Evolutionary conservation across 2,113 vertebrate genomes (phyloP), one percentile per base, ranked within the genome.

Genomic region (Platichthys stellatus): DNA sequence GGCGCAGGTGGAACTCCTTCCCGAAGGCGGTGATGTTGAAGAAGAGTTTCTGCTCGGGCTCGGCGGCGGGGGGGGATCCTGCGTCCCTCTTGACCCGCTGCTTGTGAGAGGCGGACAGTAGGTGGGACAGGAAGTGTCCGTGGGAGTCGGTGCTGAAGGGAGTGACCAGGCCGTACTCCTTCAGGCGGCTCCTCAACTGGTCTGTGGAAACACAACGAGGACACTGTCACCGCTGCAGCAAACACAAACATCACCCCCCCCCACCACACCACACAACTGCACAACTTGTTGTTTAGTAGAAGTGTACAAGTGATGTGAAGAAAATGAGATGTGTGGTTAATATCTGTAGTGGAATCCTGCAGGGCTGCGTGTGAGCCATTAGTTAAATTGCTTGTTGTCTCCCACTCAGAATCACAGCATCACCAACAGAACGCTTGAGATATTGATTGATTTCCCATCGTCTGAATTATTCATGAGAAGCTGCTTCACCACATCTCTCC

Each of bases 21-120:
- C 97, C 98, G 0, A 99, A 99, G 2, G 95, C 97, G 0, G 95
- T 95, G 86, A 99, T 78, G 1, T 99, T 99, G 83, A 98, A 99
- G 77, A 96, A 99, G 0, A 99, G 92, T 18, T 82, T 78, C 57
- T 83, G 93, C 0, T 89, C 84, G 2, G 90, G 69, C 1, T 66
- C 75, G 4, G 56, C 75, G 4, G 56, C 86, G 0, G 77, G 1
- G 0, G 76, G 23, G 23, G 23, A 1, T 5, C 89, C 70, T 0
- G 63, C 91, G 24, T 96, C 96, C 70, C 97, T 95, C 9, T 92
- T 68, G 8, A 90, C 93, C 0, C 98, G 96, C 86, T 96, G 95
- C 75, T 95, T 96, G 86, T 95, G 96, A 15, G 86, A 94, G 15
- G 95, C 95, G 0, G 98, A 98, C 51, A 99, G 93, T 76, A 96